These are phyloP conservation scores for Tetrax tetrax DNA, from an alignment of 2,113 vertebrate genomes.

Conservation along the genomic window DNA sequence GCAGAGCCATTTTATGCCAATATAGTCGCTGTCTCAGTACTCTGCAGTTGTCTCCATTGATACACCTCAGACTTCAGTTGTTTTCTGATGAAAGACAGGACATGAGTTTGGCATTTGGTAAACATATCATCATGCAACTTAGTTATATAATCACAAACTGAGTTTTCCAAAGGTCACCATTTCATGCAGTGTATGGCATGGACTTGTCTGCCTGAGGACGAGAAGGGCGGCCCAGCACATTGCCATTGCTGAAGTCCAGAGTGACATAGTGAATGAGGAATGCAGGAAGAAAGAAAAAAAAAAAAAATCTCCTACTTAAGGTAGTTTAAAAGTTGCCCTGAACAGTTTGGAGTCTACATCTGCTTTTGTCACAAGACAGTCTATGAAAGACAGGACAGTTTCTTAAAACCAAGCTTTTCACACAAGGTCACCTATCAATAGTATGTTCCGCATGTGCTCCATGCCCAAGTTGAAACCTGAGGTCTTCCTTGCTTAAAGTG, in stretches of 20 bases:
- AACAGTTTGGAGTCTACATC: not conserved
- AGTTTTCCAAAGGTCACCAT: not conserved
- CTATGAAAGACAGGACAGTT: not conserved
- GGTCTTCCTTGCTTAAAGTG: not conserved
- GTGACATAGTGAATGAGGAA: not conserved
- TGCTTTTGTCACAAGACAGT: not conserved
- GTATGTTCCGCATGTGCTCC: not conserved
- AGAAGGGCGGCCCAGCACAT: not conserved
- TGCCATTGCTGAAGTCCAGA: not conserved
- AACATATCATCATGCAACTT: not conserved
- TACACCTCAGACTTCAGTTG: not conserved
- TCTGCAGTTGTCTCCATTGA: not conserved
- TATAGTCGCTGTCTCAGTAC: fast-evolving
- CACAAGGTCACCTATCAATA: not conserved
- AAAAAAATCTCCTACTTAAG: not conserved
- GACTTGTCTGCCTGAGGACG: not conserved
- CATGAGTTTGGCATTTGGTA: not conserved
- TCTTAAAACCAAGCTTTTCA: not conserved
- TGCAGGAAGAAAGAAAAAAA: not conserved
- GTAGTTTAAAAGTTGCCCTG: not conserved
- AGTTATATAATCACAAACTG: not conserved
- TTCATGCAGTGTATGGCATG: not conserved
- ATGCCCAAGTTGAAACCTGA: fast-evolving
- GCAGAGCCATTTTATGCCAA: not conserved
- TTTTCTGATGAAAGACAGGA: not conserved